Conservation (phyloP, 2,113 vertebrate genomes). For the Cathartes aura region DNA sequence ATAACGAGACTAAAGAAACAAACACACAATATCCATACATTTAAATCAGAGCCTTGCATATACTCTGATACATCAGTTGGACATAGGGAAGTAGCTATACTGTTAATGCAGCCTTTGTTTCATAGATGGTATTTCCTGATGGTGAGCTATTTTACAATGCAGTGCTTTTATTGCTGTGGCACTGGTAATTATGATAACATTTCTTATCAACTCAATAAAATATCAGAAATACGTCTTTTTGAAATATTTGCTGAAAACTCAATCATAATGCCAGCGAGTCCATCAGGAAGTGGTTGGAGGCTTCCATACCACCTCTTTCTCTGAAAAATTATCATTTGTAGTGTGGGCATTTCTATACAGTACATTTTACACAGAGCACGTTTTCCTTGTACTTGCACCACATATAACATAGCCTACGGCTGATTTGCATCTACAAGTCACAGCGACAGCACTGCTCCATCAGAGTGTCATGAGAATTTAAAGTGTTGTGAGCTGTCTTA, state of each 20-base stretch:
- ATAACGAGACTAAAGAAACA: not conserved
- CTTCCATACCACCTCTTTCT: not conserved
- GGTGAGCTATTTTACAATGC: not conserved
- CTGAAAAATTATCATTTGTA: not conserved
- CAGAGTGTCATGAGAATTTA: not conserved
- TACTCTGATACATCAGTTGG: not conserved
- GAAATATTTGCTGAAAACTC: not conserved
- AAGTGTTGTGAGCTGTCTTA: not conserved
- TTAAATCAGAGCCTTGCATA: not conserved
- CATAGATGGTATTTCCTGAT: not conserved
- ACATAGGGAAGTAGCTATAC: not conserved
- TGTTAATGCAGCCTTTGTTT: not conserved
- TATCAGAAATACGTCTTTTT: not conserved
- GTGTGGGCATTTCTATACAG: not conserved
- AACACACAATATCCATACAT: not conserved
- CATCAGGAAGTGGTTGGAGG: not conserved
- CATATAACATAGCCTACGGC: not conserved
- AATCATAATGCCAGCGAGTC: accelerated
- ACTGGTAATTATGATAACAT: not conserved
- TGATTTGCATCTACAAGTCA: not conserved
- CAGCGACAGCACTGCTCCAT: not conserved
- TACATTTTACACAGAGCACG: accelerated
- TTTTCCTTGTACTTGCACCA: not conserved
- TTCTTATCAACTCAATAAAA: not conserved
- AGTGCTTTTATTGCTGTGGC: not conserved